Evolutionary conservation across 2,888 invertebrate species (phyloP), one percentile per base, ranked within the genome.

Genomic region (Strigamia transsilvanica): DNA sequence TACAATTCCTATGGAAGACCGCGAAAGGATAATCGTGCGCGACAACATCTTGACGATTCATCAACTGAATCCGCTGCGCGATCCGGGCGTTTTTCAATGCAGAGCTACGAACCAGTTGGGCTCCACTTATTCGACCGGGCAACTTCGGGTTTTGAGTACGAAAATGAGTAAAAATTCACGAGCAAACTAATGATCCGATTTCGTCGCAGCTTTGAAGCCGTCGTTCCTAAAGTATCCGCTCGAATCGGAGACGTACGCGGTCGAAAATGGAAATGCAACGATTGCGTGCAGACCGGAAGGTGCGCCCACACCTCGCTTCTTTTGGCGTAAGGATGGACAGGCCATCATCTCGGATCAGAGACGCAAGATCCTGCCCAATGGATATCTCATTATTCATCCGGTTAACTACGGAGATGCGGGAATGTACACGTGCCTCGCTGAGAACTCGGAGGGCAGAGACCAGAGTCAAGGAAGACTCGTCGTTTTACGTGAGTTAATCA

Each of bases 31-130:
- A 94, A 87, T 92, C 92, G 56, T 86, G 13, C 83, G 84, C 81
- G 85, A 85, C 27, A 87, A 86, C 82, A 84, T 86, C 73, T 80
- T 87, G 32, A 85, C 84, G 18, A 87, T 87, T 82, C 84, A 84
- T 42, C 82, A 83, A 4, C 83, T 85, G 80, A 84, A 80, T 78
- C 84, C 51, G 84, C 92, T 92, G 82, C 91, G 92, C 85, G 98
- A 98, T 88, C 93, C 94, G 81, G 98, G 95, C 41, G 97, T 98
- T 96, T 98, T 94, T 88, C 98, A 98, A 86, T 98, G 98, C 87
- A 91, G 93, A 85, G 97, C 97, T 0, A 92, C 91, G 82, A 98
- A 98, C 90, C 94, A 94, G 84, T 89, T 97, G 10, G 95, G 94
- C 86, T 93, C 93, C 0, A 92, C 91, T 82, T 97, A 93, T 87